Evolutionary conservation across 2,113 vertebrate species (phyloP).

Genomic region (Lanius collurio): DNA sequence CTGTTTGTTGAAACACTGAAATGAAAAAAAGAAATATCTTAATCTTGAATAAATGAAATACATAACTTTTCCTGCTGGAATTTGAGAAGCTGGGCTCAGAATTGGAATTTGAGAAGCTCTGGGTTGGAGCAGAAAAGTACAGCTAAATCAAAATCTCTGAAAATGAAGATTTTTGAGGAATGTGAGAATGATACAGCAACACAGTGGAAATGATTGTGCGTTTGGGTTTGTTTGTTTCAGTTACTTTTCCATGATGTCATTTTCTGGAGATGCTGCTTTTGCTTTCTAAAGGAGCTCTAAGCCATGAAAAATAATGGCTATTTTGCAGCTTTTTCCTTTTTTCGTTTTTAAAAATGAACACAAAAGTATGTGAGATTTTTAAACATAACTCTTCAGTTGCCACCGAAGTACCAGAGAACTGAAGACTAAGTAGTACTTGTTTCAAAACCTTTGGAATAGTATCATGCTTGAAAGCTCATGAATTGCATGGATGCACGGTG

Average conservation of each 20-base stretch:
- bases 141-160: slow-evolving; percentile 11
- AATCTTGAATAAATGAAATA: neutral
- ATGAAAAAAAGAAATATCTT: neutral
- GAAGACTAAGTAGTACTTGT: neutral
- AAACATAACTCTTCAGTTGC: neutral
- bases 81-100: neutral
- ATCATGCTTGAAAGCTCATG: neutral
- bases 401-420: neutral
- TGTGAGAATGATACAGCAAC: neutral
- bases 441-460: neutral
- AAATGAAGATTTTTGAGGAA: neutral
- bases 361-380: neutral
- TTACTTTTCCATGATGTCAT: neutral
- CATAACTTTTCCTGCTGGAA: neutral
- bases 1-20: neutral
- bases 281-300: neutral
- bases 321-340: neutral
- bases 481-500: neutral
- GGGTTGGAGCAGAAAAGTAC: neutral
- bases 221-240: neutral
- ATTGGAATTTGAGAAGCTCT: slow-evolving; percentile 1
- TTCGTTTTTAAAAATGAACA: neutral
- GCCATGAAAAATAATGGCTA: neutral
- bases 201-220: neutral
- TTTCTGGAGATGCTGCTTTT: neutral